Evolutionary conservation across 2,113 vertebrate species (phyloP).

Genomic region (Nanorana parkeri): DNA sequence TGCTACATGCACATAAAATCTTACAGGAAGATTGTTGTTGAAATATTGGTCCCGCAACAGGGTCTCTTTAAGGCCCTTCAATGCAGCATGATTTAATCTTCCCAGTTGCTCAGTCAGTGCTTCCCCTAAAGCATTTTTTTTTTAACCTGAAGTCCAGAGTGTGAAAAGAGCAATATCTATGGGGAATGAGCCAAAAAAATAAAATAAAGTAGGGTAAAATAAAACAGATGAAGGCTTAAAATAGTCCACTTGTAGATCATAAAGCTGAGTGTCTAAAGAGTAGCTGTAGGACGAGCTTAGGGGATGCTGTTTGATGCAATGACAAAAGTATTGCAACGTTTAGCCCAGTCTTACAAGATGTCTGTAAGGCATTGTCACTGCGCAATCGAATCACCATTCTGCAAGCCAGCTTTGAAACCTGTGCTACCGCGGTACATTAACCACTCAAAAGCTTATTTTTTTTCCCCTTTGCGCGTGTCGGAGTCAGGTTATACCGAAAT

Average conservation of each 20-base stretch:
- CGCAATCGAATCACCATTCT: neutral
- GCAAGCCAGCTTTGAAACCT: neutral
- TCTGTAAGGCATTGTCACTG: conserved; percentile 1
- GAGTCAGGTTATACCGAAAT: conserved; percentile 14
- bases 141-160: neutral
- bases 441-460: neutral
- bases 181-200: neutral
- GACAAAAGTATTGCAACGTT: neutral
- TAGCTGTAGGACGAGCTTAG: neutral
- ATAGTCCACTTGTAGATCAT: neutral
- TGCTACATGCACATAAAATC: no score
- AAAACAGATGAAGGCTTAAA: neutral
- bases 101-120: neutral
- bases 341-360: neutral
- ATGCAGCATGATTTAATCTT: neutral
- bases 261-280: neutral
- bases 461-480: neutral
- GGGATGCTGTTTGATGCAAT: neutral
- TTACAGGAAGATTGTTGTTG: no score
- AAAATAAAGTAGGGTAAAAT: neutral
- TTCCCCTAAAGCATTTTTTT: neutral
- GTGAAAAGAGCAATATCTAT: neutral
- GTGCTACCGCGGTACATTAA: conserved; percentile 10
- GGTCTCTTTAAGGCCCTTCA: neutral
- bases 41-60: no score